Evolutionary conservation across 2,113 vertebrate genomes (phyloP).

Genomic region (Catharus fuscescens): DNA sequence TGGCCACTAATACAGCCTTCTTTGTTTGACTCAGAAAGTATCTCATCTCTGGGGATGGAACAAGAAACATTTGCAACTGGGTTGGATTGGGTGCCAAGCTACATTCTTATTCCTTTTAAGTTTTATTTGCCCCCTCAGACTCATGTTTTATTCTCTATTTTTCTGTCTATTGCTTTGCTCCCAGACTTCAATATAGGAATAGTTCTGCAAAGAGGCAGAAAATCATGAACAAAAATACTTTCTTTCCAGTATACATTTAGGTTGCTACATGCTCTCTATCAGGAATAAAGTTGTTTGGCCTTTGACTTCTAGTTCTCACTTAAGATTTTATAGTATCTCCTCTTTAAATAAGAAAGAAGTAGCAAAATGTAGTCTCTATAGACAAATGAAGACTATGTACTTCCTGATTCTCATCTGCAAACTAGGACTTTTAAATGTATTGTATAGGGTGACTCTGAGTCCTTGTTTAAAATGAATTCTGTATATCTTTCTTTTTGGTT

Average conservation of each 20-base stretch:
- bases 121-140: neutral
- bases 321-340: neutral
- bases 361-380: neutral
- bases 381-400: neutral
- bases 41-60: neutral
- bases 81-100: accelerated
- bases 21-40: neutral
- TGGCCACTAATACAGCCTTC: neutral
- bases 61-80: neutral
- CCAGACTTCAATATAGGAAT: neutral
- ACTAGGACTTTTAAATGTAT: neutral
- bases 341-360: neutral
- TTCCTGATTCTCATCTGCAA: neutral
- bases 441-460: neutral
- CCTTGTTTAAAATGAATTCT: neutral
- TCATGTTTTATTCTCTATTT: neutral
- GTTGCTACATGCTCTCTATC: neutral
- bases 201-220: neutral
- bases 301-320: neutral
- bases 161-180: neutral
- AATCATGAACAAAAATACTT: neutral
- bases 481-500: neutral
- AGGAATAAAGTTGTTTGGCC: neutral
- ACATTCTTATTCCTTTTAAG: neutral
- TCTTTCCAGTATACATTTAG: neutral